A percentile compares a stretch with the other conserved stretches of the same genome.
phyloP scores from a whole-genome alignment of 2,888 invertebrate species.

The Morpho achilles region DNA sequence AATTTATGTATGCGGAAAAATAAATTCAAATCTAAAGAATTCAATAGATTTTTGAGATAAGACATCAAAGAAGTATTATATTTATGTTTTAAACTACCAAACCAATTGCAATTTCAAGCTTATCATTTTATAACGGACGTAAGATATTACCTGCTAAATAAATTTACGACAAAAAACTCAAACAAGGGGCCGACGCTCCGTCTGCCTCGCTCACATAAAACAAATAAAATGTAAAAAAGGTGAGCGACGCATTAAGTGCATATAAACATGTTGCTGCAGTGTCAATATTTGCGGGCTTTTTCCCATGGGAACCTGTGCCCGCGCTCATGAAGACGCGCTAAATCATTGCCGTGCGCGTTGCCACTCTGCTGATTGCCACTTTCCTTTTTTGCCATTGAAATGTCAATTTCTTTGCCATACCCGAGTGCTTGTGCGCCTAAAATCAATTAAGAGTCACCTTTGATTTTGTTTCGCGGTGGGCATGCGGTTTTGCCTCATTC shows the following conservation, averaged over 20 bases:
- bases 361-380: slow-evolving; percentile 43
- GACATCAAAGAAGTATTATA: too few relatives aligned
- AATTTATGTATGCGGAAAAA: too few relatives aligned
- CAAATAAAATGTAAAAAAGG: slow-evolving; percentile 76
- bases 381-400: slow-evolving; percentile 73
- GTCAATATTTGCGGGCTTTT: slow-evolving; percentile 76
- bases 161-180: slow-evolving; percentile 66
- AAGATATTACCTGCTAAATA: slow-evolving; percentile 60
- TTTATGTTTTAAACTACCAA: slow-evolving; percentile 8
- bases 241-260: slow-evolving; percentile 77
- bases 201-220: slow-evolving; percentile 66
- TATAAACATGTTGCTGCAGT: slow-evolving; percentile 77
- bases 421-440: slow-evolving; percentile 39
- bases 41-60: too few relatives aligned
- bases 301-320: slow-evolving; percentile 71
- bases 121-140: slow-evolving; percentile 52
- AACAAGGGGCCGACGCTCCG: slow-evolving; percentile 67
- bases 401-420: slow-evolving; percentile 56
- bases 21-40: too few relatives aligned
- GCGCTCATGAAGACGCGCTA: slow-evolving; percentile 48
- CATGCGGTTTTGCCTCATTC: slow-evolving; percentile 18
- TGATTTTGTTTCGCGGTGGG: slow-evolving; percentile 30
- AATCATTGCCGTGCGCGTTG: slow-evolving; percentile 50
- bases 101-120: slow-evolving; percentile 26
- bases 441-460: slow-evolving; percentile 53